Conservation (phyloP, 64 coral and sea anemone genomes). For the Actinia tenebrosa region DNA sequence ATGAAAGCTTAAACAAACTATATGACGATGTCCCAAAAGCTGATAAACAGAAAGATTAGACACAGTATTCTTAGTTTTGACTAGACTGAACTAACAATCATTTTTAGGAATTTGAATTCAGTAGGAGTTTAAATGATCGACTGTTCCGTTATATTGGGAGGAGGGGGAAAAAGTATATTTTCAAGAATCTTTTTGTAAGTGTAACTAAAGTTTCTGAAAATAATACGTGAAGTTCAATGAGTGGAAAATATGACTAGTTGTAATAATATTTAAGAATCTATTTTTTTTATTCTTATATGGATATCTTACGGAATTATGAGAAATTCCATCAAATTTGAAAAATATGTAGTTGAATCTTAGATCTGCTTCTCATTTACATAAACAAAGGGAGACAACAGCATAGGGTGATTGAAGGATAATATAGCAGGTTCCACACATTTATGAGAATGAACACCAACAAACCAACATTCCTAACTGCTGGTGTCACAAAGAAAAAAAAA, state of each 20-base stretch:
- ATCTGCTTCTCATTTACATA: not conserved
- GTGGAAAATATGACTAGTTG: no score
- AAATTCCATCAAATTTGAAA: not conserved
- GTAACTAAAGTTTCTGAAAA: no score
- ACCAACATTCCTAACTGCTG: not conserved
- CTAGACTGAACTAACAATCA: no score
- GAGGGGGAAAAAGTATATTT: not conserved
- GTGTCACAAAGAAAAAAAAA: conserved; percentile 3
- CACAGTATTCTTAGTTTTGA: not conserved
- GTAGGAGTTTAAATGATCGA: not conserved
- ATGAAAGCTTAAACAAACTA: conserved; percentile 10
- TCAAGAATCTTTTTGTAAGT: not conserved
- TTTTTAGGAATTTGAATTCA: no score
- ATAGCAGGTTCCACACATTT: not conserved
- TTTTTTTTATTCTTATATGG: not conserved
- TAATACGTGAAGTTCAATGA: no score
- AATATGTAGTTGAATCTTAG: not conserved
- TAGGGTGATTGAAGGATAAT: not conserved
- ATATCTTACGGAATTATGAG: not conserved
- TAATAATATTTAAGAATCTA: not conserved
- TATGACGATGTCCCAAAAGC: not conserved
- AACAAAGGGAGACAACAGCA: not conserved
- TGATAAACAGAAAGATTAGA: not conserved
- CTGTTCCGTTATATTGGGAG: not conserved
- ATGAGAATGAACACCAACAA: conserved; percentile 7